phyloP scores from a whole-genome alignment of 2,797 vertebrate genomes.

The Acridotheres tristis region DNA sequence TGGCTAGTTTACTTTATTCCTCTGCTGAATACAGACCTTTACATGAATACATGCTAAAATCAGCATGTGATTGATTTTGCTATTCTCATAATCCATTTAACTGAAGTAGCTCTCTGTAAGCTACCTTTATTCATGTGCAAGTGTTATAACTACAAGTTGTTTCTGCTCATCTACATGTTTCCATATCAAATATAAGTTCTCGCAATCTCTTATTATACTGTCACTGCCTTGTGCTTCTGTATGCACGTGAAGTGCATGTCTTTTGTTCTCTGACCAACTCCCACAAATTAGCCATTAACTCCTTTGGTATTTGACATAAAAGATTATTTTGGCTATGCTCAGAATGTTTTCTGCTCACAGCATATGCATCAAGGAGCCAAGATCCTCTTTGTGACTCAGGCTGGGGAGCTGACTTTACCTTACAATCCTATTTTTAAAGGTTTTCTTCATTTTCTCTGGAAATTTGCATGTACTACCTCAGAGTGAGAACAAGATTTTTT shows the following conservation, averaged over 20 bases:
- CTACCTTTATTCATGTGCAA: not conserved
- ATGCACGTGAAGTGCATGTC: not conserved
- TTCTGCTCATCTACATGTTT: not conserved
- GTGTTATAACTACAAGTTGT: not conserved
- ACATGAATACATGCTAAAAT: no score
- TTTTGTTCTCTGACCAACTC: not conserved
- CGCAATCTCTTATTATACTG: not conserved
- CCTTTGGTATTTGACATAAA: not conserved
- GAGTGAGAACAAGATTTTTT: not conserved
- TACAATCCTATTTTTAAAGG: not conserved
- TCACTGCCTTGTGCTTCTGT: not conserved
- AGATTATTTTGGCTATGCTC: not conserved
- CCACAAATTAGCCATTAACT: not conserved
- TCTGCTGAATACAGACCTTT: not conserved
- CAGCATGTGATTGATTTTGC: not conserved
- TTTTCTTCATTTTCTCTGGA: not conserved
- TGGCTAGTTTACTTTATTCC: not conserved
- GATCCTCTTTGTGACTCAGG: not conserved
- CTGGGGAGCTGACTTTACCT: not conserved
- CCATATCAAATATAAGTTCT: not conserved
- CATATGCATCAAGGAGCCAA: not conserved
- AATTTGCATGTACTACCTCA: not conserved
- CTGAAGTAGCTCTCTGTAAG: not conserved
- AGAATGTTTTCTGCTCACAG: not conserved
- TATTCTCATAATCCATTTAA: not conserved